Conservation (phyloP, 2,888 invertebrate species). For the Onchidella celtica region DNA sequence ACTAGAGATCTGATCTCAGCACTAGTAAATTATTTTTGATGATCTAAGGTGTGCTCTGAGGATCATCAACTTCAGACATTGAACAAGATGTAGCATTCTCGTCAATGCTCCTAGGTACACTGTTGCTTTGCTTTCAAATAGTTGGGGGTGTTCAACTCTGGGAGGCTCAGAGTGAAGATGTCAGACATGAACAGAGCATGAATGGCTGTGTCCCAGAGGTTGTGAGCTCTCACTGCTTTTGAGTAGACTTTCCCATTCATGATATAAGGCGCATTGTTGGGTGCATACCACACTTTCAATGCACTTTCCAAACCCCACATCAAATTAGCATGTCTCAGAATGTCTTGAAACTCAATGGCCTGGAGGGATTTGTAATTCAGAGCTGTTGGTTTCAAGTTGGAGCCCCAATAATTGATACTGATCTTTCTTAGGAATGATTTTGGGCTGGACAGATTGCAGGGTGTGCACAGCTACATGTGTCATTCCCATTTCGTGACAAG, state of each 20-base stretch:
- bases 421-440: neutral
- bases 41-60: no score
- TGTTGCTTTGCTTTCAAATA: no score
- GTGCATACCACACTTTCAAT: neutral
- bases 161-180: neutral
- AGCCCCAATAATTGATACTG: neutral
- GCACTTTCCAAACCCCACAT: neutral
- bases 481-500: neutral
- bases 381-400: neutral
- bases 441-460: neutral
- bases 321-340: neutral
- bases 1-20: no score
- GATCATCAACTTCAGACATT: no score
- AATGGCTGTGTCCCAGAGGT: neutral
- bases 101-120: no score
- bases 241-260: slow-evolving; percentile 27
- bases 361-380: neutral
- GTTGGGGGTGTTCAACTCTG: no score
- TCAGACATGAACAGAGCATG: neutral
- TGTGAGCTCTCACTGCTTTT: slow-evolving; percentile 5
- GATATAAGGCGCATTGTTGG: neutral
- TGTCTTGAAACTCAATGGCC: neutral
- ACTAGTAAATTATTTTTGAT: no score
- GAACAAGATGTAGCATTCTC: no score
- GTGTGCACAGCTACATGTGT: neutral